A percentile compares a stretch with the other conserved stretches of the same genome.
These are phyloP conservation scores for Drosophila pandora DNA, from an alignment of 1,140 invertebrate genomes.

Conservation along the genomic window DNA sequence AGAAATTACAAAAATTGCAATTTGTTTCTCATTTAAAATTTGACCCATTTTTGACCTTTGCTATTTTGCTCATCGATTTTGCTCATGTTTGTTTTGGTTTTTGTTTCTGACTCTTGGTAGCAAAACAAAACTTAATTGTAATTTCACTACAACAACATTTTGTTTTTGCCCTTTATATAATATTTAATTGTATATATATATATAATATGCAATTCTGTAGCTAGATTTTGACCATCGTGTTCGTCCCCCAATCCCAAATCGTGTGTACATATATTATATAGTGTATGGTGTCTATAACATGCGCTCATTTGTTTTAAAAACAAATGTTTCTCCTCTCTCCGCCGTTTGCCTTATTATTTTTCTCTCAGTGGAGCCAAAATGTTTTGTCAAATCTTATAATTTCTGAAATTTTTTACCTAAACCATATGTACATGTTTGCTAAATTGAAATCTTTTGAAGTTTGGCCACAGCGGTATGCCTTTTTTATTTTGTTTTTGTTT, in stretches of 20 bases:
- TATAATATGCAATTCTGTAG: constrained; percentile 81
- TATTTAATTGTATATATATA: constrained; percentile 72
- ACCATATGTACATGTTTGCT: not conserved
- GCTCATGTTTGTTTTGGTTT: constrained; percentile 27
- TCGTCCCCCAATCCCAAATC: constrained; percentile 27
- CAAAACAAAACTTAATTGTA: constrained; percentile 83
- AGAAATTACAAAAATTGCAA: constrained; percentile 71
- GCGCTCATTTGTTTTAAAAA: constrained; percentile 72
- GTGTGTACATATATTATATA: constrained; percentile 32
- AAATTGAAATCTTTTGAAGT: constrained; percentile 2
- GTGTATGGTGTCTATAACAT: constrained; percentile 47
- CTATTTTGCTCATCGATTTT: constrained; percentile 50
- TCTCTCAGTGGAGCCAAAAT: not conserved
- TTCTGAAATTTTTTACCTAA: constrained; percentile 7
- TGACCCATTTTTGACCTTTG: constrained; percentile 65
- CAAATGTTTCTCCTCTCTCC: constrained; percentile 28
- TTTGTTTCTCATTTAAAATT: constrained; percentile 65
- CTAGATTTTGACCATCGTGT: constrained; percentile 73
- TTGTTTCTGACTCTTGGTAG: constrained; percentile 52
- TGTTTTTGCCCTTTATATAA: constrained; percentile 75
- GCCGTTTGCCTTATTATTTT: not conserved
- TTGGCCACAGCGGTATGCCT: constrained; percentile 5
- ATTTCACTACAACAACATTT: constrained; percentile 80
- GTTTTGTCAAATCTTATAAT: not conserved
- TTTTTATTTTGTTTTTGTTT: not conserved